Evolutionary conservation across 2,888 invertebrate species (phyloP).

Genomic region (Ceriagrion tenellum): DNA sequence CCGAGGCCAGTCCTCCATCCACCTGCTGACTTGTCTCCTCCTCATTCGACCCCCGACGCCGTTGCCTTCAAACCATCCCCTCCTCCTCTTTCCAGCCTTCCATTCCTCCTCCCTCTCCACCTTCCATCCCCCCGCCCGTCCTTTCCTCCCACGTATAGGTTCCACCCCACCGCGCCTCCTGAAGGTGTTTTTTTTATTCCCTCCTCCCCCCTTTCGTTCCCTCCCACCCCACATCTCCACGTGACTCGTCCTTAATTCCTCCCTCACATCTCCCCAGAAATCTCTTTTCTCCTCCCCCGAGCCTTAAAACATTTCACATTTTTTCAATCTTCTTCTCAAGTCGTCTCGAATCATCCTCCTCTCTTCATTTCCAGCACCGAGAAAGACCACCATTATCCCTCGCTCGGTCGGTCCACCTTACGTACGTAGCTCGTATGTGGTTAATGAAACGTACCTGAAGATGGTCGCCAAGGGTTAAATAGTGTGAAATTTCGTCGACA

Average conservation of each 20-base stretch:
- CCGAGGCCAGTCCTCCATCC: neutral
- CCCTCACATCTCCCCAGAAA: neutral
- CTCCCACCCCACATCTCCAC: neutral
- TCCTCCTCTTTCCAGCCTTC: too few species aligned
- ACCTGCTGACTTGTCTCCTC: neutral
- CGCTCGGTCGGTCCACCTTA: too few species aligned
- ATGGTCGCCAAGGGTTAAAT: too few species aligned
- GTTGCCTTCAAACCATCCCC: neutral
- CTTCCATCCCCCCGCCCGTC: neutral
- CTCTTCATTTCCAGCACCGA: neutral
- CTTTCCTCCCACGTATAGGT: neutral
- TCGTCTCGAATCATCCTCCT: neutral
- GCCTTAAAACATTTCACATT: neutral
- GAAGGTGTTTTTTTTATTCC: too few species aligned
- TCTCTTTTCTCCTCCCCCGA: neutral
- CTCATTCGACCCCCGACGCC: neutral
- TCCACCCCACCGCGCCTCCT: neutral
- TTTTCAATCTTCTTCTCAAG: neutral
- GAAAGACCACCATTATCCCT: too few species aligned
- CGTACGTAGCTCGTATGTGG: too few species aligned
- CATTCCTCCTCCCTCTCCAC: neutral
- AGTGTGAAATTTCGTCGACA: too few species aligned
- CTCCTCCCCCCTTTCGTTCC: too few species aligned
- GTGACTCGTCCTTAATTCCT: slow-evolving; percentile 11
- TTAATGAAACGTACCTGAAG: too few species aligned